Evolutionary conservation across 2,888 invertebrate species (phyloP).

Genomic region (Heterodera filipjevi): DNA sequence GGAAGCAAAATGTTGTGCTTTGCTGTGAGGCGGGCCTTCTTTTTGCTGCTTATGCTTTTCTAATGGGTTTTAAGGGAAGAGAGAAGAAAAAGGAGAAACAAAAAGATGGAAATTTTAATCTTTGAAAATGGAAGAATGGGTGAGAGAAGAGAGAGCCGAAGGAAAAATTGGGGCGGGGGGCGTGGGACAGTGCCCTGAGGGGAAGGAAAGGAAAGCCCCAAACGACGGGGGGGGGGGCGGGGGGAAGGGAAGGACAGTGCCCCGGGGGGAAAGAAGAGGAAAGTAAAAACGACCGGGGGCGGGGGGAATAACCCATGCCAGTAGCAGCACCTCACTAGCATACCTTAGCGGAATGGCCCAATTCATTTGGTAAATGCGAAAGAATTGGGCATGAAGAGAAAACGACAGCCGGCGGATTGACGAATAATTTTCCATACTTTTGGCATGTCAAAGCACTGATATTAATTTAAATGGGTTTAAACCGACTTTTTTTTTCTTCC

Average conservation of each 20-base stretch:
- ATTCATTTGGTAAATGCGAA: slow-evolving; percentile 1
- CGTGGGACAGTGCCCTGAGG: too few species aligned
- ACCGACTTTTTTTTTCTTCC: too few species aligned
- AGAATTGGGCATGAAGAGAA: too few species aligned
- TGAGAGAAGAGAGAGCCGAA: neutral
- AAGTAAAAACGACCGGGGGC: too few species aligned
- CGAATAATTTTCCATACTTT: neutral
- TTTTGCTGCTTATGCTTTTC: neutral
- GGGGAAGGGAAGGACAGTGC: neutral
- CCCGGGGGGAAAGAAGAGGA: too few species aligned
- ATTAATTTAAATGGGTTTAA: neutral
- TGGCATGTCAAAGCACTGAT: too few species aligned
- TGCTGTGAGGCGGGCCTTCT: neutral
- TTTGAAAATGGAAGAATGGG: slow-evolving; percentile 16
- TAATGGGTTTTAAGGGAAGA: neutral
- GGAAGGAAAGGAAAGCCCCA: too few species aligned
- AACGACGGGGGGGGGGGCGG: too few species aligned
- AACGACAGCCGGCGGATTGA: too few species aligned
- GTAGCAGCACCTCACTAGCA: neutral
- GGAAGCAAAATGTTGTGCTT: neutral
- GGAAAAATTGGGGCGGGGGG: neutral
- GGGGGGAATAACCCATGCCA: neutral
- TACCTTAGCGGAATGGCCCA: neutral
- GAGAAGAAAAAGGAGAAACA: neutral
- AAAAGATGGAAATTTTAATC: slow-evolving; percentile 1